Base-by-base conservation (phyloP, 2,113 vertebrate species). In the Pseudopodoces humilis region DNA sequence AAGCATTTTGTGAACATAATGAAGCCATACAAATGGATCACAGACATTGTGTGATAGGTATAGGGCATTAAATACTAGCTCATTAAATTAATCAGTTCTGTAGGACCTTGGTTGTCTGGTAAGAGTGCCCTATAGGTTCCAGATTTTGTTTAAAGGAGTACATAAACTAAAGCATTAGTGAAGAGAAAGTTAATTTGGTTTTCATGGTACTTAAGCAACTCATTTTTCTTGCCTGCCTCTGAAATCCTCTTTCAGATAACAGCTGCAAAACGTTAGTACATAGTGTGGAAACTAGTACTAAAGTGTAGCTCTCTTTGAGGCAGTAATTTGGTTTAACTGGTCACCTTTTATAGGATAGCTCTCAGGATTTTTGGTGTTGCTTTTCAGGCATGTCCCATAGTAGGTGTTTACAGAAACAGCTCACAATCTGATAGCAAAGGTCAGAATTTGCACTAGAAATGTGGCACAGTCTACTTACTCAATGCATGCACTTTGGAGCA, bases 381-480 rank as follows among this genome's bases (percentile, higher is more conserved):
- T 78, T 41, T 77, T 83, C 13, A 59, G 69, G 64, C 22, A 2
- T 83, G 52, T 64, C n/a, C 43, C 4, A 2, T 47, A 31, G 37
- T 30, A 23, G 69, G n/a, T n/a, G 58, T 21, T 79, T 62, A 31
- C 25, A 76, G 93, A 50, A 91, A 17, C 4, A 20, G 22, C 31
- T 84, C 9, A 15, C 16, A 24, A n/a, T 76, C 25, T 3, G 5
- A n/a, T 47, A n/a, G 46, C 35, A 24, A 39, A 39, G 56, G 60
- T 23, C 35, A 63, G 47, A 69, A 43, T 78, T 64, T 52, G 30
- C 65, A 11, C 55, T 76, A 64, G 47, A 84, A 60, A 44, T 60
- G 27, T 33, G 47, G 23, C 25, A 67, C 0, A 0, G 21, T 53
- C 44, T 43, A 7, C 13, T 30, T 49, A 59, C 1, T 35, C 15